Evolutionary conservation across 1,140 invertebrate genomes (phyloP).

Genomic region (Drosophila fuyamai): DNA sequence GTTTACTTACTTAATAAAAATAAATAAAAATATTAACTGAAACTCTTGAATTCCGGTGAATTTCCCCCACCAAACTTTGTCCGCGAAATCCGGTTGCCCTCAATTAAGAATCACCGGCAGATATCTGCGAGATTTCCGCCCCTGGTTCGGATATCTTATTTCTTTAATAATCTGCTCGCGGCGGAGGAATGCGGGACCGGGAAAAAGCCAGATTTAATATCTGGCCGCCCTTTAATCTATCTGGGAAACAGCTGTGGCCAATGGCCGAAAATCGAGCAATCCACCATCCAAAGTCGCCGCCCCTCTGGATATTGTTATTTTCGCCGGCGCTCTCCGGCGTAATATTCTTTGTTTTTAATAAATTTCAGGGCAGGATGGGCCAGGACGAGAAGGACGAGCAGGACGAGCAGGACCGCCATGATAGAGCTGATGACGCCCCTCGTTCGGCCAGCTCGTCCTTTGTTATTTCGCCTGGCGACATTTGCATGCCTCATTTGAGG

Average conservation of each 20-base stretch:
- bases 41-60: too few species aligned
- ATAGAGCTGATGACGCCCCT: constrained; percentile 22
- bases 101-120: constrained; percentile 3
- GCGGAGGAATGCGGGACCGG: constrained; percentile 1
- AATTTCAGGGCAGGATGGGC: constrained; percentile 57
- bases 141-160: background rate
- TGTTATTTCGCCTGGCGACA: constrained; percentile 53
- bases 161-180: constrained; percentile 11
- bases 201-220: constrained; percentile 34
- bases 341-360: constrained; percentile 51
- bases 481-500: constrained; percentile 81
- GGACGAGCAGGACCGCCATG: constrained; percentile 1
- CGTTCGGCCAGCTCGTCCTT: constrained; percentile 3
- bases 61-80: background rate
- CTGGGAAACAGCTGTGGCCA: constrained; percentile 48
- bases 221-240: constrained; percentile 51
- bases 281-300: constrained; percentile 23
- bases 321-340: constrained; percentile 5
- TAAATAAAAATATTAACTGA: too few species aligned
- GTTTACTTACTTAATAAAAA: too few species aligned
- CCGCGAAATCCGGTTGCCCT: background rate
- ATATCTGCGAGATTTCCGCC: background rate
- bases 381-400: constrained; percentile 19
- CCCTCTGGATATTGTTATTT: constrained; percentile 31
- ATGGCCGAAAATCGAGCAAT: constrained; percentile 55